Percentiles rank a stretch among this genome's conserved stretches.
Conservation (phyloP, 1,140 invertebrate species). For the Tetranychus cinnabarinus region DNA sequence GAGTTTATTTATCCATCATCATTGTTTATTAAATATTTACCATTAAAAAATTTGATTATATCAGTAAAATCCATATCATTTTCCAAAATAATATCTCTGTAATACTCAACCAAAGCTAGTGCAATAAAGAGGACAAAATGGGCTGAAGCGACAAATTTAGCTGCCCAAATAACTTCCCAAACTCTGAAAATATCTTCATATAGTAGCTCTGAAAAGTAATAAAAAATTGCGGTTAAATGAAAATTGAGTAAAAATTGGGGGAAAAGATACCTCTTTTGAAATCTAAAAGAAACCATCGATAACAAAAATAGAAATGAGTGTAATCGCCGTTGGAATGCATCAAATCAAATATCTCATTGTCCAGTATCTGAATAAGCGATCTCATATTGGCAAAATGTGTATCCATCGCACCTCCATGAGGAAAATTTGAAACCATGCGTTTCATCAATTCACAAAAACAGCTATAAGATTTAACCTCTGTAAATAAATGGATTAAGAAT, state of each 20-base stretch:
- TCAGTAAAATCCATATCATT: conserved; percentile 94
- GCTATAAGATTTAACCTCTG: conserved; percentile 65
- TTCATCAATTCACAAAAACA: conserved; percentile 76
- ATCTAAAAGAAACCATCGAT: conserved; percentile 64
- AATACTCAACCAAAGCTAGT: conserved; percentile 66
- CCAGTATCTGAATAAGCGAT: conserved; percentile 47
- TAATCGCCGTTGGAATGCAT: conserved; percentile 87
- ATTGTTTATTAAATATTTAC: conserved; percentile 25
- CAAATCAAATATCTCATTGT: conserved; percentile 73
- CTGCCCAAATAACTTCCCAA: conserved; percentile 92
- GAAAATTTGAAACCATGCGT: conserved; percentile 72
- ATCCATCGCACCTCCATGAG: conserved; percentile 77
- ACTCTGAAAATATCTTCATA: conserved; percentile 77
- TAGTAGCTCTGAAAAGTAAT: conserved; percentile 37
- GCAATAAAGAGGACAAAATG: conserved; percentile 84
- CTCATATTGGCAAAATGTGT: conserved; percentile 84
- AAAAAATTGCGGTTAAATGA: conserved; percentile 7
- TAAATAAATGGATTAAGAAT: conserved; percentile 6
- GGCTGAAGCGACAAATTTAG: conserved; percentile 51
- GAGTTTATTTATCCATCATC: neutral
- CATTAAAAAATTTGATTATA: conserved; percentile 93
- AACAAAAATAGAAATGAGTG: conserved; percentile 92
- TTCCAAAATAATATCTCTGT: conserved; percentile 73
- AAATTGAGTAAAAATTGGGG: neutral
- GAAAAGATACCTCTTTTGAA: conserved; percentile 40